Conservation (phyloP, 2,113 vertebrate genomes). For the Etheostoma spectabile region DNA sequence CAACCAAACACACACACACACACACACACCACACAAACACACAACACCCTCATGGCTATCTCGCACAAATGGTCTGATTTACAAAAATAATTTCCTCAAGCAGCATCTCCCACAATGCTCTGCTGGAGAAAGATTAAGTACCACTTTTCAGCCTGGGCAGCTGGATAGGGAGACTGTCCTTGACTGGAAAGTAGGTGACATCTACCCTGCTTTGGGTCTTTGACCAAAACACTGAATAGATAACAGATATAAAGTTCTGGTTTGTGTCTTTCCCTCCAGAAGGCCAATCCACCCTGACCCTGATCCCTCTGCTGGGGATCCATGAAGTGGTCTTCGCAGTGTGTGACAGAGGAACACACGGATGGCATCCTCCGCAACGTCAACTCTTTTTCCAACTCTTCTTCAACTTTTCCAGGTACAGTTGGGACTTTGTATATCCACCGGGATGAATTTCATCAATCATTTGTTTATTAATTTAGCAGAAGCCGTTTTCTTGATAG, state of each 20-base stretch:
- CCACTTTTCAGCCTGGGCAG: not conserved
- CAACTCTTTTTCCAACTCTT: conserved; percentile 41
- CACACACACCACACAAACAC: too few species aligned
- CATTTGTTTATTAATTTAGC: too few species aligned
- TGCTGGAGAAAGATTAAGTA: not conserved
- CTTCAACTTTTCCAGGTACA: conserved; percentile 42
- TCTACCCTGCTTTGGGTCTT: not conserved
- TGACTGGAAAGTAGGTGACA: not conserved
- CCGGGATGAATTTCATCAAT: too few species aligned
- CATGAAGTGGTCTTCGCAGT: conserved; percentile 92
- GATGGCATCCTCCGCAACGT: not conserved
- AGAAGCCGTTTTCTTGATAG: not conserved
- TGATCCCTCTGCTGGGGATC: conserved; percentile 91
- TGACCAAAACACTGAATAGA: not conserved
- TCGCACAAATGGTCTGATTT: not conserved
- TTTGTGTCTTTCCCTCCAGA: conserved; percentile 67
- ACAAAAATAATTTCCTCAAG: not conserved
- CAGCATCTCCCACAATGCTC: not conserved
- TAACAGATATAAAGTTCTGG: not conserved
- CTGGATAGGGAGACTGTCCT: not conserved
- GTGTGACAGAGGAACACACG: conserved; percentile 86
- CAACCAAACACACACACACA: too few species aligned
- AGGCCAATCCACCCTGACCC: conserved; percentile 90
- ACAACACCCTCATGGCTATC: too few species aligned
- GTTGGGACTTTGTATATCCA: not conserved